A percentile compares a stretch with the other conserved stretches of the same genome.
phyloP scores from a whole-genome alignment of 2,888 invertebrate genomes.

The Prosapia bicincta region DNA sequence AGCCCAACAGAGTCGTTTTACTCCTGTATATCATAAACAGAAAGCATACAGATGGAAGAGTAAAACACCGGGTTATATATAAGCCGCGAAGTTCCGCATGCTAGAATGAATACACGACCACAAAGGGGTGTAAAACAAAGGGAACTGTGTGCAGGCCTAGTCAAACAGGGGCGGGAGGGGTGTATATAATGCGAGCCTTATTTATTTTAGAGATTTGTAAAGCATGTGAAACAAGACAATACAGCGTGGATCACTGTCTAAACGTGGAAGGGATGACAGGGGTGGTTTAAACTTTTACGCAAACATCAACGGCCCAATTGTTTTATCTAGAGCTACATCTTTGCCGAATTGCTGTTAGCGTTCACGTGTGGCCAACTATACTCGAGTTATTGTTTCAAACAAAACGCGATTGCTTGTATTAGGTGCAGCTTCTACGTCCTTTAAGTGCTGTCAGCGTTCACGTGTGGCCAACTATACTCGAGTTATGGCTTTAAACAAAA shows the following conservation, averaged over 20 bases:
- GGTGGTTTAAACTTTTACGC: not conserved
- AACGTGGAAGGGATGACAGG: not conserved
- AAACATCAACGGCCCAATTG: not conserved
- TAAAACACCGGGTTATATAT: too few relatives aligned
- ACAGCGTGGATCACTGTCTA: not conserved
- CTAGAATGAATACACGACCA: not conserved
- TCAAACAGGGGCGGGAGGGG: not conserved
- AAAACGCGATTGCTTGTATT: too few relatives aligned
- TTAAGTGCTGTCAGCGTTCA: too few relatives aligned
- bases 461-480: too few relatives aligned
- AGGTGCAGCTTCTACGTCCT: too few relatives aligned
- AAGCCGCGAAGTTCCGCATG: not conserved
- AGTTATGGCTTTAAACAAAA: too few relatives aligned
- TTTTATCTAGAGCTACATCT: not conserved
- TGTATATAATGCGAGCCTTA: not conserved
- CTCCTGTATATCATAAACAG: too few relatives aligned
- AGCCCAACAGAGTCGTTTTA: too few relatives aligned
- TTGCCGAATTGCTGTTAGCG: too few relatives aligned
- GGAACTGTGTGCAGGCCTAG: not conserved
- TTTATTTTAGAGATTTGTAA: not conserved
- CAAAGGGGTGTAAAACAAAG: not conserved
- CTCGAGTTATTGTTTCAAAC: too few relatives aligned
- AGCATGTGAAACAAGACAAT: not conserved
- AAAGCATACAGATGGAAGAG: too few relatives aligned
- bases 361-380: too few relatives aligned